These are phyloP conservation scores for Amazona vittata DNA, from an alignment of 2,113 vertebrate genomes.

Conservation along the genomic window DNA sequence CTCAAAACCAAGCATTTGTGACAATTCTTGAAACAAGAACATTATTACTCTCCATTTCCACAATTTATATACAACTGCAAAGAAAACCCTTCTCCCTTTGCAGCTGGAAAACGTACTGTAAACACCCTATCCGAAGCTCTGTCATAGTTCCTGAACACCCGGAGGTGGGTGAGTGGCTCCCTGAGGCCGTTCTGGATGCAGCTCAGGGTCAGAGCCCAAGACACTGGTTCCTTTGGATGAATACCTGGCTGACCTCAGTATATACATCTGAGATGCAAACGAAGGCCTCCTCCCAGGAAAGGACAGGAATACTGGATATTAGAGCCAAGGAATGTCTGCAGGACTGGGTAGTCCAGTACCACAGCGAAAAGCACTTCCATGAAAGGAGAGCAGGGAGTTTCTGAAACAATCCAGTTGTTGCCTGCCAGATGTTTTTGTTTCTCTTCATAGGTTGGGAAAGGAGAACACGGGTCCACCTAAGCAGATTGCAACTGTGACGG, in stretches of 20 bases:
- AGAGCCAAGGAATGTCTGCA: not conserved
- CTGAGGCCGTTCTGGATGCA: not conserved
- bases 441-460: not conserved
- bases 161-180: not conserved
- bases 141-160: fast-evolving
- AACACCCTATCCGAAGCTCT: not conserved
- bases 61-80: slow-evolving; percentile 6
- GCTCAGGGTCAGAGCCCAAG: not conserved
- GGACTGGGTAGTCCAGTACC: not conserved
- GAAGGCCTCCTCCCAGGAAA: not conserved
- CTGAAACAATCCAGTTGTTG: not conserved
- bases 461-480: not conserved
- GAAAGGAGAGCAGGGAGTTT: not conserved
- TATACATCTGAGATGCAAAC: not conserved
- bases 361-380: not conserved
- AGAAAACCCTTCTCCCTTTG: not conserved
- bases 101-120: not conserved
- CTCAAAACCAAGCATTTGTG: not conserved
- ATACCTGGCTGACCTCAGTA: not conserved
- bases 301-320: not conserved
- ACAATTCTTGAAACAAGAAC: slow-evolving; percentile 30
- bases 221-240: not conserved
- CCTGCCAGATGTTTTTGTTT: not conserved
- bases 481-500: not conserved
- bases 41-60: slow-evolving; percentile 5